These are phyloP conservation scores for Folsomia candida DNA, from an alignment of 2,888 invertebrate genomes.

Conservation along the genomic window DNA sequence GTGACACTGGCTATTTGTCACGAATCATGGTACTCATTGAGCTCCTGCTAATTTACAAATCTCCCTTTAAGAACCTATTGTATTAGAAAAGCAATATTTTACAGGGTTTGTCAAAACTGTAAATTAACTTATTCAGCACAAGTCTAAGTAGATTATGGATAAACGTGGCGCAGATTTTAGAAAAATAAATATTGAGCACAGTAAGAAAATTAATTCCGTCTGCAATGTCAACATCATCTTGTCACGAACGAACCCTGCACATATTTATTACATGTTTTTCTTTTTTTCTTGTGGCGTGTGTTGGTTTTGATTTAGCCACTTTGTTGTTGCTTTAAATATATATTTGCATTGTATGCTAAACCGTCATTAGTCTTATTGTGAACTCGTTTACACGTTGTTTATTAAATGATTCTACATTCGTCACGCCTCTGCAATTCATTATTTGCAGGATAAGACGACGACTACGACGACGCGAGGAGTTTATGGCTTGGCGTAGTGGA, in stretches of 20 bases:
- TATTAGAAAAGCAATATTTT: neutral
- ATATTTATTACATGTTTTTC: neutral
- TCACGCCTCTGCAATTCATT: slow-evolving; percentile 8
- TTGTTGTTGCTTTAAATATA: neutral
- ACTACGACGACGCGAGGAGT: too few species aligned
- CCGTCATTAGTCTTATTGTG: slow-evolving; percentile 20
- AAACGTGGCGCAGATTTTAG: too few species aligned
- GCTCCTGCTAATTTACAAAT: neutral
- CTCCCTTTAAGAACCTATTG: neutral
- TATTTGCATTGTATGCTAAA: slow-evolving; percentile 9
- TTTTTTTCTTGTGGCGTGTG: neutral
- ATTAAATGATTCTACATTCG: slow-evolving; percentile 17
- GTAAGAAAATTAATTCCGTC: neutral
- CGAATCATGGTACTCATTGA: neutral
- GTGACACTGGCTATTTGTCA: slow-evolving; percentile 12
- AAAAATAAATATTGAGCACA: too few species aligned
- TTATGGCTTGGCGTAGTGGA: neutral
- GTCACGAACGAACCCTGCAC: neutral
- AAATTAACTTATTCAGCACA: too few species aligned
- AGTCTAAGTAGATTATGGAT: too few species aligned
- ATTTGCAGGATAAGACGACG: too few species aligned
- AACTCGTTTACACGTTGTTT: slow-evolving; percentile 18
- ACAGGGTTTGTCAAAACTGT: neutral
- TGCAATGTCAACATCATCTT: neutral
- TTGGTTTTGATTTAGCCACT: slow-evolving; percentile 4